Evolutionary conservation across 1,140 invertebrate species (phyloP), one percentile per base, ranked within the genome.

Genomic region (Ceratina calcarata): DNA sequence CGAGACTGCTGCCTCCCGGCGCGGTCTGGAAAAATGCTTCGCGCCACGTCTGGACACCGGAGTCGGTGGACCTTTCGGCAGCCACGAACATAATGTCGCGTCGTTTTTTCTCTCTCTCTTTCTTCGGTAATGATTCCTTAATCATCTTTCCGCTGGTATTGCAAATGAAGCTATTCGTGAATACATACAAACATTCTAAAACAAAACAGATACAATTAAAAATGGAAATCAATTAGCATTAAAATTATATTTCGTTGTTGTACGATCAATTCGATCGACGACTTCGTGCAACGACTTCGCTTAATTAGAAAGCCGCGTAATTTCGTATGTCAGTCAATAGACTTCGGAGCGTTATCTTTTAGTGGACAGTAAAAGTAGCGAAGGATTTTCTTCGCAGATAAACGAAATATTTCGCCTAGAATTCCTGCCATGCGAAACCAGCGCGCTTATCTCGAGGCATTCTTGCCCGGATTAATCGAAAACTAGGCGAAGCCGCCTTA

Each of bases 401-500:
- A 69, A 32, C 8, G 1, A 27, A 27, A 53, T 22, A 53, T 68
- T 68, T 49, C 22, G n/a, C 0, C 16, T 3, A 51, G 16, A 22
- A 24, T 53, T 53, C 49, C 22, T 10, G 3, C 6, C 16, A 53
- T 27, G 22, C 66, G 22, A 68, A 16, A 68, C 22, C 64, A 7
- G n/a, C 10, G 24, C 15, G 16, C 8, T 67, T 67, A 67, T 53
- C 22, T 53, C 8, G 16, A 2, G 7, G 3, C 8, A 4, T 55
- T 55, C 10, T 8, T 16, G 49, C 8, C 22, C 3, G 12, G 12
- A 53, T 68, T 53, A 68, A 16, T 7, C 24, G 3, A 32, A 32
- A 62, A 62, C 60, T 62, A 62, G 22, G 27, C 24, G 27, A 32
- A 61, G 20, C 22, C 66, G 67, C n/a, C 37, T 72, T 79, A 83